Base-by-base conservation (phyloP, 1,140 invertebrate genomes). In the Drosophila ohnishii region DNA sequence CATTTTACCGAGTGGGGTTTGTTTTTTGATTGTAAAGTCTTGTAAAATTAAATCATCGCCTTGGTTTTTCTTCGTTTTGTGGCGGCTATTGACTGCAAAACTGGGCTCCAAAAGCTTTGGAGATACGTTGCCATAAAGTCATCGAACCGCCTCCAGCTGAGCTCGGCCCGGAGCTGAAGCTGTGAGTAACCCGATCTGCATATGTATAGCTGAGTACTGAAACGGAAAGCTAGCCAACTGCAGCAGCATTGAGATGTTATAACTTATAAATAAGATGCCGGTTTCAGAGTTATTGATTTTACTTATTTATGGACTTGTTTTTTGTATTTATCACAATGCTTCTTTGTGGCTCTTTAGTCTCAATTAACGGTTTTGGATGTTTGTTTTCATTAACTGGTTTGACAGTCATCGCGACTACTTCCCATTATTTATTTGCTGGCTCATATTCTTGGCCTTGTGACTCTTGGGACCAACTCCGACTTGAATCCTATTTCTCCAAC, bases 31-130 rank as follows among this genome's bases (percentile, higher is more conserved):
- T 78, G 34, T 55, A 37, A 22, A 22, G 19, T 66, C 51, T 47
- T 64, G 65, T 60, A 57, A 53, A 75, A 74, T 67, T 28, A 55
- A 69, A 69, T 69, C 62, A 65, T 58, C 50, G 42, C 5, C 9
- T 40, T 48, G 35, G 48, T 22, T 59, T 59, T 59, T 55, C 50
- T 37, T 25, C 19, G 60, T 30, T 50, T 62, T 34, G 47, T 37
- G 51, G 13, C 53, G 58, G 34, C 48, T 56, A 56, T 56, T 51
- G 39, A 56, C 39, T 39, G 63, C 62, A 56, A 67, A 69, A 57
- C 22, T 22, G 2, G 22, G 22, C 22, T 22, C 35, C 22, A 37
- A 30, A 37, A 67, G 22, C 22, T 22, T 22, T 22, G 32, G 16
- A 35, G 37, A 45, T 22, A 69, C 10, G 13, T 44, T 37, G 22